These are phyloP conservation scores for Aethes cnicana DNA, from an alignment of 2,888 invertebrate species.

Conservation along the genomic window DNA sequence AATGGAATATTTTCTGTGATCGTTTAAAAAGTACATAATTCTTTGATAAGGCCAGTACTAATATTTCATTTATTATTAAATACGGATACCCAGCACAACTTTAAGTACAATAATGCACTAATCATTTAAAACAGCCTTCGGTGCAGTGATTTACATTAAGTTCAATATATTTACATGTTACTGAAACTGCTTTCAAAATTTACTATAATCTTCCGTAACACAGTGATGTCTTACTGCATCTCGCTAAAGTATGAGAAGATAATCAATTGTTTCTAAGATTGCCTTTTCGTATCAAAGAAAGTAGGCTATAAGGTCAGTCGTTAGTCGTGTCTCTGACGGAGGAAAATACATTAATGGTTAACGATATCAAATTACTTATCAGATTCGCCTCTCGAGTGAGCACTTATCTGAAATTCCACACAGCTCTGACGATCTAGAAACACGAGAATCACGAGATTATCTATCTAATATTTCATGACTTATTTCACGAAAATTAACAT, in stretches of 20 bases:
- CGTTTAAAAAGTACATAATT: slow-evolving; percentile 3
- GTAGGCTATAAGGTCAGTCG: slow-evolving; percentile 57
- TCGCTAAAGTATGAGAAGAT: slow-evolving; percentile 37
- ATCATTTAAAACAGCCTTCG: slow-evolving; percentile 43
- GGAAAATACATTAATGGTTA: slow-evolving; percentile 44
- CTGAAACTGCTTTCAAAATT: slow-evolving; percentile 31
- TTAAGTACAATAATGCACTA: slow-evolving; percentile 29
- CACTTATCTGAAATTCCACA: slow-evolving; percentile 10
- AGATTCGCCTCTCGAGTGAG: slow-evolving; percentile 35
- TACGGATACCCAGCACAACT: not conserved
- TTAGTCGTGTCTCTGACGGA: slow-evolving; percentile 42
- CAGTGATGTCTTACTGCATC: slow-evolving; percentile 29
- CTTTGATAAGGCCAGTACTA: slow-evolving; percentile 7
- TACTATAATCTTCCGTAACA: slow-evolving; percentile 32
- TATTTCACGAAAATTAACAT: slow-evolving; percentile 4
- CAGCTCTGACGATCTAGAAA: not conserved
- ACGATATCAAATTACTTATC: slow-evolving; percentile 42
- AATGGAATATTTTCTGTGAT: not conserved
- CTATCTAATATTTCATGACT: no score
- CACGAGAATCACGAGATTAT: no score
- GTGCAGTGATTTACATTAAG: slow-evolving; percentile 48
- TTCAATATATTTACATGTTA: slow-evolving; percentile 42
- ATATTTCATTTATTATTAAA: no score
- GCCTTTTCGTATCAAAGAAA: slow-evolving; percentile 47
- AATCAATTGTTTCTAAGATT: slow-evolving; percentile 52